Percentiles rank a stretch among this genome's conserved stretches.
Evolutionary conservation across 2,888 invertebrate species (phyloP).

Genomic region (Spisula solida): DNA sequence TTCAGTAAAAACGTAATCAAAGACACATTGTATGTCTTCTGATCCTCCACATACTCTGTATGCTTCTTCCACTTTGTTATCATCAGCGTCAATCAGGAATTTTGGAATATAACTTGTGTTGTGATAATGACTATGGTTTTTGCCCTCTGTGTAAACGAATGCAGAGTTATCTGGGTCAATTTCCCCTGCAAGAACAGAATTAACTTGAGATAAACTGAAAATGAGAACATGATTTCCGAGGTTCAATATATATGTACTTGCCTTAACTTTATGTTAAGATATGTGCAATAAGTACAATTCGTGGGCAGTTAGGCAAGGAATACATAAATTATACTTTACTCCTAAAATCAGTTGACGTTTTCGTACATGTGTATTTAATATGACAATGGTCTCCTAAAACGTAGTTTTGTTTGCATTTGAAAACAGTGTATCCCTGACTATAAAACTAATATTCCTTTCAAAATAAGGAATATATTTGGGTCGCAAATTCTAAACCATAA

Average conservation of each 20-base stretch:
- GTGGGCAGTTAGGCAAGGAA: no score
- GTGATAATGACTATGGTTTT: background rate
- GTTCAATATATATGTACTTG: background rate
- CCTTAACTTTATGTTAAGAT: background rate
- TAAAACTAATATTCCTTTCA: no score
- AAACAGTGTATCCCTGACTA: no score
- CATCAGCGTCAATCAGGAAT: constrained; percentile 16
- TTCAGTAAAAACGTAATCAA: constrained; percentile 41
- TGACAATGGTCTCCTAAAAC: no score
- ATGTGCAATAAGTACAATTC: no score
- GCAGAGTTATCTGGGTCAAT: background rate
- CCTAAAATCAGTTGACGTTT: no score
- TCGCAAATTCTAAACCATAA: no score
- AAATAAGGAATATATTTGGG: no score
- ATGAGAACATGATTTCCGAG: background rate
- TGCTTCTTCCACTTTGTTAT: background rate
- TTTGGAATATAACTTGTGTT: constrained; percentile 19
- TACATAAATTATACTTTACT: no score
- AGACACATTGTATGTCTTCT: constrained; percentile 18
- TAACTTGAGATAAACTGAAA: background rate
- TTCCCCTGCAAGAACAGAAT: constrained; percentile 2
- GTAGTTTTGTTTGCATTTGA: no score
- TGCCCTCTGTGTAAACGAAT: constrained; percentile 13
- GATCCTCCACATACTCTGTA: background rate
- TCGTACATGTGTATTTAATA: no score